phyloP scores from a whole-genome alignment of 2,888 invertebrate species.

The Pogonocherus hispidulus region DNA sequence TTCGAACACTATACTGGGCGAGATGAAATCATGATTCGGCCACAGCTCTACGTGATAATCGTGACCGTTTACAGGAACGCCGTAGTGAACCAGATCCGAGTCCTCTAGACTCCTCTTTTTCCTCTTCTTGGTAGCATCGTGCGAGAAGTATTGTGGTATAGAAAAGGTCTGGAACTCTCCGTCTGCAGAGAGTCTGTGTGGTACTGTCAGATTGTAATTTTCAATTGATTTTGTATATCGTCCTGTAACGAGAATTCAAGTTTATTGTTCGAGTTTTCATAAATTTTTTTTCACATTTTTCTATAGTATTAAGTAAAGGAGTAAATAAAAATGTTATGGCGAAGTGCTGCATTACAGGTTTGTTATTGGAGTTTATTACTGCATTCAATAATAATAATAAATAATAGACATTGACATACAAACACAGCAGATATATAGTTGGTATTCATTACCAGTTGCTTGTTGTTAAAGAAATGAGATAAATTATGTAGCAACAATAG shows the following conservation, averaged over 20 bases:
- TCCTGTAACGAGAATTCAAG: slow-evolving; percentile 62
- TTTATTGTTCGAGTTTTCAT: too few relatives aligned
- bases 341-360: too few relatives aligned
- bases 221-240: slow-evolving; percentile 70
- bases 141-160: slow-evolving; percentile 69
- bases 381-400: too few relatives aligned
- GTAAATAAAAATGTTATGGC: too few relatives aligned
- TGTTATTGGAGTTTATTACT: too few relatives aligned
- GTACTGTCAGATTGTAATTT: slow-evolving; percentile 68
- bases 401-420: too few relatives aligned
- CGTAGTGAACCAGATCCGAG: slow-evolving; percentile 61
- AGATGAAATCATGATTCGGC: slow-evolving; percentile 71
- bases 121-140: slow-evolving; percentile 44
- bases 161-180: slow-evolving; percentile 69
- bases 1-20: slow-evolving; percentile 66
- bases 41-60: slow-evolving; percentile 69
- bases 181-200: slow-evolving; percentile 66
- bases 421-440: too few relatives aligned
- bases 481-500: too few relatives aligned
- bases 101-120: slow-evolving; percentile 52
- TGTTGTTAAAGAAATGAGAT: too few relatives aligned
- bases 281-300: too few relatives aligned
- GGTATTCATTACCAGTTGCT: too few relatives aligned
- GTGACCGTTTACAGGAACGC: slow-evolving; percentile 58
- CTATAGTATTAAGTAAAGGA: too few relatives aligned